Base-by-base conservation (phyloP, 2,888 invertebrate genomes). In the Volucella bombylans region DNA sequence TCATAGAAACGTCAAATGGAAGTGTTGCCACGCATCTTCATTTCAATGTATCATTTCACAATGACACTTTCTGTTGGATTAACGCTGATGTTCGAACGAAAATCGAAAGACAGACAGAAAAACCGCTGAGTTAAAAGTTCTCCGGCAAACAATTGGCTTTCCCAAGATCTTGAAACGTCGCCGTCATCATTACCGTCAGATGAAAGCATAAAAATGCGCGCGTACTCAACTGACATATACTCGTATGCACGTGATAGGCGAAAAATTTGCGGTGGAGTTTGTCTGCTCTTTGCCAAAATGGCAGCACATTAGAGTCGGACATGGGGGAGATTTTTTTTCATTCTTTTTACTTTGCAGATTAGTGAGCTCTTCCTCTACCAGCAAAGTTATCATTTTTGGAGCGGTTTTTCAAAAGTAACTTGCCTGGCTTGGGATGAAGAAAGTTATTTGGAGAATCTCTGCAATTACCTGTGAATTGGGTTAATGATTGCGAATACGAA, bases 131-230 rank as follows among this genome's bases (percentile, higher is more conserved):
- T 43, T 55, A 67, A 81, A 74, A 76, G 50, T 67, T 54, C 38
- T 76, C 11, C 65, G 57, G 38, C 50, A 57, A 67, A 77, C 82
- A 82, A 82, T 82, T 82, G 78, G 72, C 82, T 82, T 82, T 82
- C 82, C 78, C 78, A 45, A 64, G 72, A 54, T 23, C 49, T 81
- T 14, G 43, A 50, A 59, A 57, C 65, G 50, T 50, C 62, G 12
- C 43, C 31, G 38, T 65, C 64, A 31, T 39, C 41, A 11, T 18
- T 38, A 39, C 23, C 61, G 23, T 38, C 12, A 12, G 23, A 14
- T 10, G 41, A 8, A 15, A 41, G 2, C 59, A n/a, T 45, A 45
- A 47, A 65, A n/a, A 64, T 23, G 49, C 41, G 39, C 54, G 8
- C 43, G 55, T 64, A 69, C 76, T 82, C 59, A 41, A 38, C 18